Evolutionary conservation across 2,888 invertebrate species (phyloP).

Genomic region (Aelia acuminata): DNA sequence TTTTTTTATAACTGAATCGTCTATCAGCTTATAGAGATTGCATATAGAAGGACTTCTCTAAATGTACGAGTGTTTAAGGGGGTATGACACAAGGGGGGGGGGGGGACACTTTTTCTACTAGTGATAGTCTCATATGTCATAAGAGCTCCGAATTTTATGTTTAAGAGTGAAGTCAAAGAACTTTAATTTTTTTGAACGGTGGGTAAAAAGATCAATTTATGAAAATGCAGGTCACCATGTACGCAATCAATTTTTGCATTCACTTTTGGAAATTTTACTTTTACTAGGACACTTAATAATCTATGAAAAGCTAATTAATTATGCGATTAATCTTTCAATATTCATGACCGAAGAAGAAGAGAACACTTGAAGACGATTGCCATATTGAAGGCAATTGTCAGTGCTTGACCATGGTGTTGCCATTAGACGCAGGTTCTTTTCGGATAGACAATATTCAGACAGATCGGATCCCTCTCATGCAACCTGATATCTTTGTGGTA

Average conservation of each 20-base stretch:
- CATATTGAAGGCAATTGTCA: too few relatives aligned
- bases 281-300: constrained; percentile 37
- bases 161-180: neutral
- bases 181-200: neutral
- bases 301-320: constrained; percentile 49
- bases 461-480: neutral
- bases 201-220: constrained; percentile 18
- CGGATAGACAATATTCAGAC: too few relatives aligned
- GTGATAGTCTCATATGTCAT: too few relatives aligned
- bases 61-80: too few relatives aligned
- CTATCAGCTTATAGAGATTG: too few relatives aligned
- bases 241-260: constrained; percentile 57
- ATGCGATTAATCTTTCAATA: constrained; percentile 49
- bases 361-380: neutral
- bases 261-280: constrained; percentile 54
- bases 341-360: too few relatives aligned
- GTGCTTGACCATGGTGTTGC: neutral
- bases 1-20: too few relatives aligned
- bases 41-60: too few relatives aligned
- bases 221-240: constrained; percentile 52
- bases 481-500: neutral
- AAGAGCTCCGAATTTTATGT: neutral
- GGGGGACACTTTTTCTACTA: too few relatives aligned
- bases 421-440: neutral
- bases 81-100: too few relatives aligned